These are phyloP conservation scores for Mormyrops attenuatus DNA, from an alignment of 2,797 vertebrate species.

Conservation along the genomic window DNA sequence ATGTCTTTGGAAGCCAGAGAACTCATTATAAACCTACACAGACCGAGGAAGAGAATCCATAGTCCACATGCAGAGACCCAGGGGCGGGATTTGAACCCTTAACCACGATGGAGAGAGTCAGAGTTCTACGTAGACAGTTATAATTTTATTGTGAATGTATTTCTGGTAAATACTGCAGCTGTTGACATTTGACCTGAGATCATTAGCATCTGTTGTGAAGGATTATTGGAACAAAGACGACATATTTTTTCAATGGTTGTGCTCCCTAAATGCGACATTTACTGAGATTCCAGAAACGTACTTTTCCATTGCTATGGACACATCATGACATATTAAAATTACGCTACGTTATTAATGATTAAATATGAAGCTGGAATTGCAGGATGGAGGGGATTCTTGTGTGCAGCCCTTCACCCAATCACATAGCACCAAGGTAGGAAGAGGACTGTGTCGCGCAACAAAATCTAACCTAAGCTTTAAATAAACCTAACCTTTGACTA, in stretches of 20 bases:
- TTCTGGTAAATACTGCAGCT: background rate
- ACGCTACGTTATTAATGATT: background rate
- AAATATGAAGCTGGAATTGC: background rate
- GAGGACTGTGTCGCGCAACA: background rate
- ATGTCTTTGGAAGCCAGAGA: background rate
- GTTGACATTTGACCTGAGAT: background rate
- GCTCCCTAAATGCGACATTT: background rate
- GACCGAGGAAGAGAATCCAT: background rate
- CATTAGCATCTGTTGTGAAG: background rate
- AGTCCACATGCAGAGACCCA: background rate
- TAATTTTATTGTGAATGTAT: background rate
- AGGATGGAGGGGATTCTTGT: background rate
- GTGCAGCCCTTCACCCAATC: background rate
- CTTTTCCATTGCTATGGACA: background rate
- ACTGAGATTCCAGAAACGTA: background rate
- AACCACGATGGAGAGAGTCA: background rate
- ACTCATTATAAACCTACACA: background rate
- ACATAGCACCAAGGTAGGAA: background rate
- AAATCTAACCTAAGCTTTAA: background rate
- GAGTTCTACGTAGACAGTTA: background rate
- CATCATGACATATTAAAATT: background rate
- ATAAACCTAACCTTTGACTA: constrained; percentile 1
- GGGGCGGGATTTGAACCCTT: background rate
- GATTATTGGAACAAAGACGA: background rate
- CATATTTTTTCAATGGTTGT: background rate